A percentile compares a stretch with the other conserved stretches of the same genome.
These are phyloP conservation scores for Indicator indicator DNA, from an alignment of 2,113 vertebrate species.

Conservation along the genomic window DNA sequence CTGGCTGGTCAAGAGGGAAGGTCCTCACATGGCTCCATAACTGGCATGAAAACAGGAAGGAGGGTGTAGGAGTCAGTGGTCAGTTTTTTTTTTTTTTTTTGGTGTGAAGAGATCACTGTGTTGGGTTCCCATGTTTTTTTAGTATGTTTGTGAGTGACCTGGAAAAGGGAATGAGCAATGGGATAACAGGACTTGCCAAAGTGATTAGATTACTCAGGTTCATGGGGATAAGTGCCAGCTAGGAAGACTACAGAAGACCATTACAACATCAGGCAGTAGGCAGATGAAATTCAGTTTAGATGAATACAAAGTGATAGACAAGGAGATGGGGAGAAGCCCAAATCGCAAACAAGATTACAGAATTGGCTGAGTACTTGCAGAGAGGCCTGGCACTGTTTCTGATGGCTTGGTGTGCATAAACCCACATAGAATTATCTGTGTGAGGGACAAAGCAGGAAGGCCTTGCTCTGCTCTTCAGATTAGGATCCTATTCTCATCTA, in stretches of 20 bases:
- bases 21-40: background rate
- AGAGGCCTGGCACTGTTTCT: background rate
- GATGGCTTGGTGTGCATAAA: background rate
- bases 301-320: background rate
- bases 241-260: background rate
- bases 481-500: background rate
- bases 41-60: slow-evolving; percentile 51
- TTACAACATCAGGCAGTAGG: background rate
- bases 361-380: background rate
- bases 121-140: background rate
- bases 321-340: background rate
- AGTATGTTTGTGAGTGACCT: background rate
- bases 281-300: slow-evolving; percentile 45
- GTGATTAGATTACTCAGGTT: slow-evolving; percentile 35
- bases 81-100: background rate
- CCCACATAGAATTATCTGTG: background rate
- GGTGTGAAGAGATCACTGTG: background rate
- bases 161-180: slow-evolving; percentile 22
- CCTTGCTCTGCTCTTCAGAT: background rate
- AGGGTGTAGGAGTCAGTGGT: slow-evolving; percentile 7
- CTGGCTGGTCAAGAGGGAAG: background rate
- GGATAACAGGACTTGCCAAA: background rate
- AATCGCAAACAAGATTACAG: background rate
- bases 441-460: background rate
- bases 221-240: background rate